A percentile compares a stretch with the other conserved stretches of the same genome.
These are phyloP conservation scores for Anser brachyrhynchus DNA, from an alignment of 2,113 vertebrate genomes.

Conservation along the genomic window DNA sequence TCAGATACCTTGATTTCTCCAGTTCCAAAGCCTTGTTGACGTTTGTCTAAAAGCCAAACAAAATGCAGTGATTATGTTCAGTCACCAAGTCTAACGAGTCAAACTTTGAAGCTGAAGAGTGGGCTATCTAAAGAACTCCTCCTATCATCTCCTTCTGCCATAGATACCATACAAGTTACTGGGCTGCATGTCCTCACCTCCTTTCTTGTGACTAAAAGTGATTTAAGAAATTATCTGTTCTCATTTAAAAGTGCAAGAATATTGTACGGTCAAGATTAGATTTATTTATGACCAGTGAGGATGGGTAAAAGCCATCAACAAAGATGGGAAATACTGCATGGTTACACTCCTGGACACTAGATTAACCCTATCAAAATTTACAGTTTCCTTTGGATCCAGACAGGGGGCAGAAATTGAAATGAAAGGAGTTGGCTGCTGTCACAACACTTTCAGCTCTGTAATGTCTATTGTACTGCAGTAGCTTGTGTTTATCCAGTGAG, in stretches of 20 bases:
- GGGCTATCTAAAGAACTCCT: neutral
- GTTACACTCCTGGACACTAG: neutral
- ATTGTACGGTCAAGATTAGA: neutral
- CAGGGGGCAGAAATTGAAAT: neutral
- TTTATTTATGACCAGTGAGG: neutral
- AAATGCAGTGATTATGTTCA: neutral
- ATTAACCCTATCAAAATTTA: neutral
- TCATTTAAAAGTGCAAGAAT: neutral
- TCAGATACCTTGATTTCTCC: neutral
- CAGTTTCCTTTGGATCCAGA: neutral
- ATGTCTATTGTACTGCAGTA: neutral
- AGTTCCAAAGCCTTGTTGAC: fast-evolving
- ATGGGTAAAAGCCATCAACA: neutral
- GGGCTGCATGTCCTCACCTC: neutral
- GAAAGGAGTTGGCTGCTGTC: neutral
- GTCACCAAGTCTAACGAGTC: neutral
- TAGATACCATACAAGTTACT: neutral
- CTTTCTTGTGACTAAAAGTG: neutral
- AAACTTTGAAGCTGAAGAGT: neutral
- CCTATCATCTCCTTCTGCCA: neutral
- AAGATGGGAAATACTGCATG: neutral
- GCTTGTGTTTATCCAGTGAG: neutral
- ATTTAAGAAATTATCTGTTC: neutral
- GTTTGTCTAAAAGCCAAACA: neutral
- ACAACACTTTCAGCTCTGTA: neutral